Conservation (phyloP, 2,888 invertebrate species). For the Rotaria magnacalcarata region DNA sequence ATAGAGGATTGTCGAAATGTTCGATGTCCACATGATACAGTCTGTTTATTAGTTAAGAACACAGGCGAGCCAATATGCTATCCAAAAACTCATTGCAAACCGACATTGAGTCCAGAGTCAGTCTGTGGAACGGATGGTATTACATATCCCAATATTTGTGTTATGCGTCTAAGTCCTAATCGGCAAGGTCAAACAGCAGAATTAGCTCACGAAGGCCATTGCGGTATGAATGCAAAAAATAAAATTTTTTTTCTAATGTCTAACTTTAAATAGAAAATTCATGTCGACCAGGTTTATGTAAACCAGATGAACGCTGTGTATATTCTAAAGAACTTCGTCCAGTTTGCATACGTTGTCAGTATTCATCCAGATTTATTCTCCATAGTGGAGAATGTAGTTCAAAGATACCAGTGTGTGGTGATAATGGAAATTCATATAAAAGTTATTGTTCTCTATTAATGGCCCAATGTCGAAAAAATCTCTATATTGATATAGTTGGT, state of each 20-base stretch:
- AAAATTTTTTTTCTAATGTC: neutral
- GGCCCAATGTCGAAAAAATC: neutral
- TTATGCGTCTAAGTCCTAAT: neutral
- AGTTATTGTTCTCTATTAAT: neutral
- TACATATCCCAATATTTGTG: neutral
- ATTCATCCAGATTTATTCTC: neutral
- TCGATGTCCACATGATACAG: neutral
- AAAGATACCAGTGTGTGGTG: neutral
- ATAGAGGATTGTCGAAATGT: slow-evolving; percentile 30
- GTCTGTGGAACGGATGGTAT: slow-evolving; percentile 20
- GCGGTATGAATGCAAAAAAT: neutral
- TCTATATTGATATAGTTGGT: neutral
- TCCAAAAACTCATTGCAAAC: neutral
- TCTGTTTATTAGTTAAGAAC: slow-evolving; percentile 32
- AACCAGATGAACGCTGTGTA: neutral
- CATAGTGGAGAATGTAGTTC: slow-evolving; percentile 15
- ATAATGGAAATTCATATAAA: neutral
- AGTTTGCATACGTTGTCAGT: neutral
- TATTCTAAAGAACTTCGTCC: neutral
- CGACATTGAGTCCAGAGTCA: neutral
- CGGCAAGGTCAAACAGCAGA: neutral
- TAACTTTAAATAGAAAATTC: neutral
- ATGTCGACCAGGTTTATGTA: neutral
- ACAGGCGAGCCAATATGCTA: slow-evolving; percentile 29
- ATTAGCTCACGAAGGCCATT: neutral